These are phyloP conservation scores for Trisateles emortualis DNA, from an alignment of 2,888 invertebrate genomes.

Conservation along the genomic window DNA sequence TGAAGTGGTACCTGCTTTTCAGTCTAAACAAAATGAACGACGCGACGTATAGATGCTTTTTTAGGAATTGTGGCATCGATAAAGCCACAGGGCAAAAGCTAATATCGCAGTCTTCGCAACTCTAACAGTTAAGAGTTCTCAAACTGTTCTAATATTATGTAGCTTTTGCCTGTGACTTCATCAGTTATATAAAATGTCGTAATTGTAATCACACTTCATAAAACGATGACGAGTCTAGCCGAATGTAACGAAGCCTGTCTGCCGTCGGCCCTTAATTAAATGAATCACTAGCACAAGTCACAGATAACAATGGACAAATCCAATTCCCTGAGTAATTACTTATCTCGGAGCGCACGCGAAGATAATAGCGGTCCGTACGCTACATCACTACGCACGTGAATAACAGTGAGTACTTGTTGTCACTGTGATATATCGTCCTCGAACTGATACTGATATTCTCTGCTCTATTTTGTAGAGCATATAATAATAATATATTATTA, in stretches of 20 bases:
- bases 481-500: too few relatives aligned
- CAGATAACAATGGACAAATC: conserved; percentile 61
- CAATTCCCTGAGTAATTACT: conserved; percentile 60
- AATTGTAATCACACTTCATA: conserved; percentile 2
- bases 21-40: too few relatives aligned
- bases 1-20: too few relatives aligned
- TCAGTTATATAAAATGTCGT: too few relatives aligned
- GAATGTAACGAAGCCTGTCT: conserved; percentile 23
- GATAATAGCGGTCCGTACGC: conserved; percentile 36
- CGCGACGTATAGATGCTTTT: too few relatives aligned
- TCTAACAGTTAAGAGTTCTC: too few relatives aligned
- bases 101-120: too few relatives aligned
- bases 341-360: conserved; percentile 47
- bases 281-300: conserved; percentile 53
- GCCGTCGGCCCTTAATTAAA: conserved; percentile 51
- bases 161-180: too few relatives aligned
- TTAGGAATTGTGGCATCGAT: too few relatives aligned
- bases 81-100: too few relatives aligned
- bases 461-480: too few relatives aligned
- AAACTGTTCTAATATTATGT: too few relatives aligned
- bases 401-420: conserved; percentile 8
- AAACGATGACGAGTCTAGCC: not conserved
- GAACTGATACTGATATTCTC: conserved; percentile 17
- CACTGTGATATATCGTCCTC: conserved; percentile 4
- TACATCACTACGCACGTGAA: conserved; percentile 14